Conservation (phyloP, 2,888 invertebrate genomes). For the Nowickia ferox region DNA sequence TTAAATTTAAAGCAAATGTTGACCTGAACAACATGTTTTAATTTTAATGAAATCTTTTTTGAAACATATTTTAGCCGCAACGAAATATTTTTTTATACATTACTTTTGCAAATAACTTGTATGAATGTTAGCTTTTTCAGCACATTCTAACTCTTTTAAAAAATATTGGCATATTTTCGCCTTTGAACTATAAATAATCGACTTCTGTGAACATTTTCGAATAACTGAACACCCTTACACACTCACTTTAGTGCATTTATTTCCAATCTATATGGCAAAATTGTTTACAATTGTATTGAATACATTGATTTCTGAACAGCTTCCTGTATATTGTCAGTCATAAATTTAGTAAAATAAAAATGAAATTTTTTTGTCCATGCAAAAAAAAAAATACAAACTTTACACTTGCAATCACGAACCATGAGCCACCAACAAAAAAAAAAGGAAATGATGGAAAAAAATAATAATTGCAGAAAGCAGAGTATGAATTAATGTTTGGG, state of each 20-base stretch:
- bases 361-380: conserved; percentile 22
- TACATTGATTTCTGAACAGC: conserved; percentile 36
- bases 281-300: conserved; percentile 31
- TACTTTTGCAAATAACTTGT: no score
- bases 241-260: not conserved
- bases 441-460: not conserved
- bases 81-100: no score
- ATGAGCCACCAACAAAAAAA: not conserved
- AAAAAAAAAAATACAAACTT: conserved; percentile 8
- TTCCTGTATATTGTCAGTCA: conserved; percentile 61
- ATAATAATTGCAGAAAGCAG: not conserved
- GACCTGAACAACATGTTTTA: no score
- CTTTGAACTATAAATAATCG: no score
- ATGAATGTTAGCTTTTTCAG: no score
- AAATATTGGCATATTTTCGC: no score
- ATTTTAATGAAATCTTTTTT: no score
- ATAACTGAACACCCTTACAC: not conserved
- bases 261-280: not conserved
- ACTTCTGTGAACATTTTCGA: no score
- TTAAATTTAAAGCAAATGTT: no score
- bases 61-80: no score
- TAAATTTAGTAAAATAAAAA: conserved; percentile 42
- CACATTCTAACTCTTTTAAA: no score
- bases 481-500: conserved; percentile 19
- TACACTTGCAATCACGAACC: not conserved